Conservation (phyloP, 1,140 invertebrate genomes). For the Riptortus pedestris region DNA sequence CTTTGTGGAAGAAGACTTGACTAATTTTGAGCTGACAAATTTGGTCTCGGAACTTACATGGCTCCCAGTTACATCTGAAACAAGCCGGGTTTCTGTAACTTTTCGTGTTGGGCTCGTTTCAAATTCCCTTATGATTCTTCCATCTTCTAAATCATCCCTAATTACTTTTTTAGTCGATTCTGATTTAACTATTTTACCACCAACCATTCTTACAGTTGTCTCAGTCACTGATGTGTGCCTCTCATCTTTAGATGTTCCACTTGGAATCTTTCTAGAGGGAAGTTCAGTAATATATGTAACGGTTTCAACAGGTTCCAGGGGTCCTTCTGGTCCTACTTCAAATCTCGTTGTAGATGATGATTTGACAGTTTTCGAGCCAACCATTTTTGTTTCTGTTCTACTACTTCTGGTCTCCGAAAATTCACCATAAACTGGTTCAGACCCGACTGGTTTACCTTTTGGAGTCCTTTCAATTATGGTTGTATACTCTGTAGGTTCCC, state of each 20-base stretch:
- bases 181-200: constrained; percentile 28
- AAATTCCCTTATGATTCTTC: not conserved
- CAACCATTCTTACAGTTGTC: constrained; percentile 25
- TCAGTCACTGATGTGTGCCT: not conserved
- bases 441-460: no score
- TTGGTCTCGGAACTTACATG: not conserved
- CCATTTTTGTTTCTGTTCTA: not conserved
- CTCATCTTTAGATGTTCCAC: not conserved
- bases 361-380: not conserved
- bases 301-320: not conserved
- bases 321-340: not conserved
- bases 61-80: not conserved
- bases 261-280: not conserved
- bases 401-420: no score
- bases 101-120: not conserved
- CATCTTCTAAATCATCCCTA: not conserved
- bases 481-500: not conserved
- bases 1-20: not conserved
- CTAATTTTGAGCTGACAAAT: not conserved
- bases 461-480: not conserved
- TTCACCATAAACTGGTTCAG: no score
- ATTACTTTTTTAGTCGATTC: not conserved
- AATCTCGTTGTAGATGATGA: not conserved
- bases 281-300: not conserved
- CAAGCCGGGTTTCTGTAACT: not conserved